Percentiles rank a stretch among this genome's conserved stretches.
Conservation (phyloP, 2,797 vertebrate species). For the Alfaro cultratus region DNA sequence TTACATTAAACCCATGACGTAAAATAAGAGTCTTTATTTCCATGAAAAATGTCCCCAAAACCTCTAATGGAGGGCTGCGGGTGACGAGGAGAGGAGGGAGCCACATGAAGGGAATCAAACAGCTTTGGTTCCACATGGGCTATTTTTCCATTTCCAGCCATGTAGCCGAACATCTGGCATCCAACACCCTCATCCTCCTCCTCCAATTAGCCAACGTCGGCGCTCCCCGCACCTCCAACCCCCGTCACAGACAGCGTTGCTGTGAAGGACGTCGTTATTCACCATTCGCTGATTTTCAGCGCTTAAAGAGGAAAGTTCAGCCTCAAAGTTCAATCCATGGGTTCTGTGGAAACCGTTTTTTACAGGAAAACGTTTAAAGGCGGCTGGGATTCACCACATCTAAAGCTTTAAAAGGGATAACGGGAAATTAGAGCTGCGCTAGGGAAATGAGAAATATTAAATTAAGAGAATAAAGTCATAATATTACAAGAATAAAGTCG, state of each 20-base stretch:
- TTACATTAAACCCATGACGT: constrained; percentile 65
- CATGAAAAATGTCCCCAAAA: constrained; percentile 62
- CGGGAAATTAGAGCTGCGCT: neutral
- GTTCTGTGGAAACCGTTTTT: neutral
- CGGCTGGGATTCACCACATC: neutral
- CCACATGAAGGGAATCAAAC: constrained; percentile 74
- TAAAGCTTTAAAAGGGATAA: neutral
- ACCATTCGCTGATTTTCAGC: constrained; percentile 22
- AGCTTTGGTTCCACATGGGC: constrained; percentile 59
- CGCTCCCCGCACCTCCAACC: neutral
- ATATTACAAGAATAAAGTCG: no score
- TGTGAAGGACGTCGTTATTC: constrained; percentile 16
- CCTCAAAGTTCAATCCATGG: constrained; percentile 19
- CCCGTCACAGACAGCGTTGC: neutral
- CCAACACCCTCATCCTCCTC: constrained; percentile 50
- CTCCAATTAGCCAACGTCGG: constrained; percentile 49
- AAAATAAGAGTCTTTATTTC: constrained; percentile 66
- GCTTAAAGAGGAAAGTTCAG: constrained; percentile 6
- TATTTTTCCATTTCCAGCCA: constrained; percentile 65
- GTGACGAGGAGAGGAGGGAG: constrained; percentile 36
- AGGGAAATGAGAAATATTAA: no score
- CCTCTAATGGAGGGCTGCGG: constrained; percentile 61
- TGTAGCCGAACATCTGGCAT: constrained; percentile 70
- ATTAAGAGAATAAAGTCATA: no score
- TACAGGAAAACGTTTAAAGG: constrained; percentile 5